Base-by-base conservation (phyloP, 37 sponge, comb jelly and placozoan genomes). In the Spongia lamella region DNA sequence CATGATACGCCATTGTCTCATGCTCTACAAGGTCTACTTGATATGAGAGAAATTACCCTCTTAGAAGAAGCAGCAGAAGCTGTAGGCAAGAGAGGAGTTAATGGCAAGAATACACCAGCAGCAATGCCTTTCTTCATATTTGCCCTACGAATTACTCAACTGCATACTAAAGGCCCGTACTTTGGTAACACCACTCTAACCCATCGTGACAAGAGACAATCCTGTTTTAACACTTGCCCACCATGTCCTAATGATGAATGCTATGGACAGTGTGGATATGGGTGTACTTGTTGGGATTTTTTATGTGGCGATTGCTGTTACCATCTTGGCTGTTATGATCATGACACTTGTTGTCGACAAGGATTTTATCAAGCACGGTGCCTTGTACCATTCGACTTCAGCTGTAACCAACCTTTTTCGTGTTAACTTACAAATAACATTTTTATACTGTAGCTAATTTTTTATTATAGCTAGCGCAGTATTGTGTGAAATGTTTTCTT, bases 281-380 rank as follows among this genome's bases (percentile, higher is more conserved):
- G 54, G 17, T 93, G 94, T 75, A 56, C 25, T 7, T 94, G 94
- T 49, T 94, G 94, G 94, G 65, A 71, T 56, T 90, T 80, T 72
- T 79, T 90, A 25, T 94, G 94, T 81, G 88, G 88, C 3, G 90
- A 94, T 56, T 94, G 94, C 66, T 94, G 94, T 63, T 83, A 59
- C 31, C 88, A 94, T 36, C 73, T 77, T 22, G 94, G 94, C 15
- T 94, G 94, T 67, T 80, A 78, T 65, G 84, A 72, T 16, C 94
- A 94, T 72, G 91, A 90, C 31, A 33, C 86, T 14, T 94, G 90
- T 64, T 94, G 94, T 52, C 47, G 47, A 43, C 30, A 73, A 38
- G 83, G 79, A 16, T 74, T 61, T 65, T 52, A 68, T 13, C 53
- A 57, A 43, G 69, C 73, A 11, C 5, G 9, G 47, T 43, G 47